Evolutionary conservation across 2,113 vertebrate genomes (phyloP).

Genomic region (Campylomormyrus numenius): DNA sequence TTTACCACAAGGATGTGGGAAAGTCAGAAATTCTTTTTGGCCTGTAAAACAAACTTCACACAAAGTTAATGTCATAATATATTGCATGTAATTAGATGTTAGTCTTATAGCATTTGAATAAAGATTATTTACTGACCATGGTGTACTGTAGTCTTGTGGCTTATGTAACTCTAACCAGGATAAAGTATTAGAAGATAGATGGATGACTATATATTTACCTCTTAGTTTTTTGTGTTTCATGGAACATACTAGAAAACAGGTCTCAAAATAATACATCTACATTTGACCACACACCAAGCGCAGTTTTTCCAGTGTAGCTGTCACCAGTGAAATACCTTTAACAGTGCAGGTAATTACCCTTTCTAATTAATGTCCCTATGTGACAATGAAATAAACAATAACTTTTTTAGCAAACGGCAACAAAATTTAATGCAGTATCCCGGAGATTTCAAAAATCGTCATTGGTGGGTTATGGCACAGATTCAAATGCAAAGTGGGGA

Average conservation of each 20-base stretch:
- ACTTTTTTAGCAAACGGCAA: not conserved
- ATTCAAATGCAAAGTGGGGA: not conserved
- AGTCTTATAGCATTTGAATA: not conserved
- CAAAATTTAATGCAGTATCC: not conserved
- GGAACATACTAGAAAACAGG: not conserved
- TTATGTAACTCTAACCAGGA: not conserved
- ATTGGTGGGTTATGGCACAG: not conserved
- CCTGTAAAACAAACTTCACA: not conserved
- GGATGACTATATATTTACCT: not conserved
- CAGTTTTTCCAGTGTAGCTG: not conserved
- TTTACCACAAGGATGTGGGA: slow-evolving; percentile 41
- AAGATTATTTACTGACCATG: not conserved
- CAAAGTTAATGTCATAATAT: not conserved
- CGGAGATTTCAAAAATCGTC: not conserved
- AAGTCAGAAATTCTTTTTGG: slow-evolving; percentile 15
- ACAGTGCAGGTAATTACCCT: not conserved
- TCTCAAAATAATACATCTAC: not conserved
- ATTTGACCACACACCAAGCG: not conserved
- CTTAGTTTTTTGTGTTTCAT: not conserved
- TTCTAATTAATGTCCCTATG: not conserved
- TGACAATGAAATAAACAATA: not conserved
- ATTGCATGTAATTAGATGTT: not conserved
- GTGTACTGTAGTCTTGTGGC: not conserved
- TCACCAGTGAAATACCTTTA: not conserved
- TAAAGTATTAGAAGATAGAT: not conserved